Base-by-base conservation (phyloP, 2,113 vertebrate genomes). In the Takifugu bimaculatus region DNA sequence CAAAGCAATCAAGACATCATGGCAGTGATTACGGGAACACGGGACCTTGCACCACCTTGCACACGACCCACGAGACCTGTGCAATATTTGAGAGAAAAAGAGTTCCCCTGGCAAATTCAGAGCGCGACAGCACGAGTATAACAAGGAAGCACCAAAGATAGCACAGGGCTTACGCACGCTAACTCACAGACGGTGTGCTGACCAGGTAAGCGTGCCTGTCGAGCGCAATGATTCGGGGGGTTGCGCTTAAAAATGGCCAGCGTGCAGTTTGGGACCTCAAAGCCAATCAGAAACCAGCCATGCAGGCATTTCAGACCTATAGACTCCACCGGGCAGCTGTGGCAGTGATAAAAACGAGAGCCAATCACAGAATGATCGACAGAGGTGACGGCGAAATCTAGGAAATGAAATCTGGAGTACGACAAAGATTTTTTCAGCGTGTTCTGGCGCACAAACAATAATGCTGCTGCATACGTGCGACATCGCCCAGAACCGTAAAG, bases 241-340 rank as follows among this genome's bases (percentile, higher is more conserved):
- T 61, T 67, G 47, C 62, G 48, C 13, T 75, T 63, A 44, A 59
- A 78, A 82, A 76, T 76, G 45, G 57, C 57, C 60, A 66, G 51
- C 20, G 74, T 58, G 74, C 45, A n/a, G 61, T 28, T 61, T 72
- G 59, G 65, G 64, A 51, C 58, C 77, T 69, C 53, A 57, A 45
- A 29, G 12, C 67, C 60, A 73, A 87, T 85, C 80, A 84, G 74
- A 59, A 65, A 48, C 25, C 79, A 78, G 68, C 68, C 85, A 79
- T 70, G 74, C 83, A 81, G 57, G 63, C 72, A 72, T 65, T 53
- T 35, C n/a, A 61, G 55, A 75, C 78, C 67, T 68, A 56, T 67
- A 66, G 68, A 70, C 56, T 49, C 48, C 29, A 67, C 73, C 81
- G 82, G 65, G 76, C 63, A 63, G 39, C 64, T 68, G 26, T 74